These are phyloP conservation scores for Phenganax marumi DNA, from an alignment of 92 coral and sea anemone species.

Conservation along the genomic window DNA sequence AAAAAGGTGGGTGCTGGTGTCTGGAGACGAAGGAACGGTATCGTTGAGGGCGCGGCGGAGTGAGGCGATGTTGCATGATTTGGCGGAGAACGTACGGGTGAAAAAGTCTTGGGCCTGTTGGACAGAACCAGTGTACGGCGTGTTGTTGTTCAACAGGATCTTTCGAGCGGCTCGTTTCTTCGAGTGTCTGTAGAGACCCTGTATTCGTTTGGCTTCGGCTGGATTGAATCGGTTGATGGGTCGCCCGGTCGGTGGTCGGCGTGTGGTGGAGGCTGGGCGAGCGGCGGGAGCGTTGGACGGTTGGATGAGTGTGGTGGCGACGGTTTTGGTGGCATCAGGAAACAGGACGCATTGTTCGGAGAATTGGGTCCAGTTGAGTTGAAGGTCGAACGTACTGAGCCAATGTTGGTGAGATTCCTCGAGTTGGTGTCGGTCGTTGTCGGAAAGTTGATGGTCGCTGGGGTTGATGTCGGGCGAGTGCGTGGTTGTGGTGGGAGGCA, in stretches of 20 bases:
- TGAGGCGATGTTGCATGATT: not conserved
- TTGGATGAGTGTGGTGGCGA: slow-evolving; percentile 27
- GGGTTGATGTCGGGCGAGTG: not conserved
- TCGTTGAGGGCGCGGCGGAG: slow-evolving; percentile 26
- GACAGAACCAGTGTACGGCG: slow-evolving; percentile 5
- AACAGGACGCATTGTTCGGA: slow-evolving; percentile 29
- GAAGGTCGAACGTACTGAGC: not conserved
- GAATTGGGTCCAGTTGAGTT: not conserved
- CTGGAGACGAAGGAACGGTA: slow-evolving; percentile 21
- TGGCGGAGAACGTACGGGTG: slow-evolving; percentile 14
- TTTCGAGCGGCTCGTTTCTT: slow-evolving; percentile 30
- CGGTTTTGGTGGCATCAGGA: slow-evolving; percentile 29
- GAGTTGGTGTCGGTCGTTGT: not conserved
- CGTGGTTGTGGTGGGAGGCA: not conserved
- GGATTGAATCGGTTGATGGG: slow-evolving; percentile 29
- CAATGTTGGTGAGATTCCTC: not conserved
- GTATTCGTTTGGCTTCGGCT: slow-evolving; percentile 26
- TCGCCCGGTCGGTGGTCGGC: slow-evolving; percentile 32
- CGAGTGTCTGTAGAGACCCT: slow-evolving; percentile 24
- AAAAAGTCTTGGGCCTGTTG: slow-evolving; percentile 17
- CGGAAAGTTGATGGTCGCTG: not conserved
- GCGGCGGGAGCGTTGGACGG: slow-evolving; percentile 14
- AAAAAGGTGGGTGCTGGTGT: slow-evolving; percentile 29
- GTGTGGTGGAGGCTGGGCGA: too few species aligned
- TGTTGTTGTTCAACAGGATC: slow-evolving; percentile 15